phyloP scores from a whole-genome alignment of 92 coral and sea anemone genomes.

The Phenganax subtilis region DNA sequence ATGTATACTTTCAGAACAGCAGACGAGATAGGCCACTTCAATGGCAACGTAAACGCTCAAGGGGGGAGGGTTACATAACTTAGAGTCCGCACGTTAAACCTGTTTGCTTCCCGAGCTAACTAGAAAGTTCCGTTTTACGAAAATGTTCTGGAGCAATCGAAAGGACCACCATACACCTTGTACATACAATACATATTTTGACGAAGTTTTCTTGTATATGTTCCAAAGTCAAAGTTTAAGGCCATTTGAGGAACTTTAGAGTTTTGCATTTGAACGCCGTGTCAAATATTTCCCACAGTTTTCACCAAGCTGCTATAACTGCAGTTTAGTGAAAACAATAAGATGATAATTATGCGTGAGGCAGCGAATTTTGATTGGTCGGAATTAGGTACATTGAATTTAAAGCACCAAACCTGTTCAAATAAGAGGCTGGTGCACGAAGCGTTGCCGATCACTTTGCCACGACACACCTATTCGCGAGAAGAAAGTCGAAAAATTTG shows the following conservation, averaged over 20 bases:
- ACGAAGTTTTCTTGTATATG: neutral
- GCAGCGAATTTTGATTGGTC: slow-evolving; percentile 19
- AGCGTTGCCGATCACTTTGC: slow-evolving; percentile 32
- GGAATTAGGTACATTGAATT: neutral
- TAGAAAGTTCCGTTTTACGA: neutral
- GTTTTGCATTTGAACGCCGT: neutral
- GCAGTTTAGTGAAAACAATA: neutral
- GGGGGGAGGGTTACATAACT: neutral
- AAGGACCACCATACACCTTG: neutral
- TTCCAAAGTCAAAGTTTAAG: neutral
- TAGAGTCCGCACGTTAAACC: neutral
- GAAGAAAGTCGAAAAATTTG: slow-evolving; percentile 11
- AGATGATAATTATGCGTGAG: slow-evolving; percentile 15
- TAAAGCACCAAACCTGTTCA: slow-evolving; percentile 20
- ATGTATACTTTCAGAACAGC: neutral
- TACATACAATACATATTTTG: neutral
- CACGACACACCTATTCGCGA: slow-evolving; percentile 29
- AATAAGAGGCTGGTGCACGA: slow-evolving; percentile 16
- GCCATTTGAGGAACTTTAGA: neutral
- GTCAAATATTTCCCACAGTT: slow-evolving; percentile 11
- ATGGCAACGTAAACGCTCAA: neutral
- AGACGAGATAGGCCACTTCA: slow-evolving; percentile 5
- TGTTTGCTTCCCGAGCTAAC: neutral
- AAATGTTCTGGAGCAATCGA: slow-evolving; percentile 9
- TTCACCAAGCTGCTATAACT: neutral